Conservation (phyloP, 1,140 invertebrate genomes). For the Drosophila neocordata region DNA sequence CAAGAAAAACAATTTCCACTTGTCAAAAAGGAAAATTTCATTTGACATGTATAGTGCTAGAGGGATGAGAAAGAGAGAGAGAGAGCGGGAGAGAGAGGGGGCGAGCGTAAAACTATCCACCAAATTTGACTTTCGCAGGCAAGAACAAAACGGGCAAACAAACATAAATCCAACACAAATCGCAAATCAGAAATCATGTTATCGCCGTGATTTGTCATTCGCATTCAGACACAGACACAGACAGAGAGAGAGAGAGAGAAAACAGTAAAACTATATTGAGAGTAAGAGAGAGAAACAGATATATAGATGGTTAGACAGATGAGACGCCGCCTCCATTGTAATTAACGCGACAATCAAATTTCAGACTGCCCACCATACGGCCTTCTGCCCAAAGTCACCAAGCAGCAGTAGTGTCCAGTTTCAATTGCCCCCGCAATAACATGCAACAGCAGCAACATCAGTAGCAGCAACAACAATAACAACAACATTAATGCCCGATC, state of each 20-base stretch:
- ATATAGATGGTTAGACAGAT: conserved; percentile 10
- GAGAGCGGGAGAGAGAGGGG: background rate
- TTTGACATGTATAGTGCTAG: conserved; percentile 35
- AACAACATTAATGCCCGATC: conserved; percentile 40
- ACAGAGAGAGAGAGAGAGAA: background rate
- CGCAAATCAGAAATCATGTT: conserved; percentile 74
- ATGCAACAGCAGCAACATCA: conserved; percentile 25
- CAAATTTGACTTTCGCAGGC: conserved; percentile 43
- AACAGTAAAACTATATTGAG: too few relatives aligned
- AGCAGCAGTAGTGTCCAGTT: conserved; percentile 41
- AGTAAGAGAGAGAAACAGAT: conserved; percentile 2
- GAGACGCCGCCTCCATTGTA: conserved; percentile 41
- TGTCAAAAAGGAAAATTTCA: conserved; percentile 29
- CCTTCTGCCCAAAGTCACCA: conserved; percentile 31
- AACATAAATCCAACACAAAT: conserved; percentile 61
- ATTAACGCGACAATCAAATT: conserved; percentile 77
- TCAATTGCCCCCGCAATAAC: conserved; percentile 56
- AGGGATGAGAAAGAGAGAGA: background rate
- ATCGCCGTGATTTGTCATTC: conserved; percentile 61
- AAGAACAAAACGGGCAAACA: conserved; percentile 12
- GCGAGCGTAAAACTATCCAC: conserved; percentile 23
- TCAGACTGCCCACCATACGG: conserved; percentile 40
- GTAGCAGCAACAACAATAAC: conserved; percentile 19
- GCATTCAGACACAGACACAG: background rate
- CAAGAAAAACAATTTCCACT: conserved; percentile 36